A percentile compares a stretch with the other conserved stretches of the same genome.
Conservation (phyloP, 2,797 vertebrate genomes). For the Spea hammondii region DNA sequence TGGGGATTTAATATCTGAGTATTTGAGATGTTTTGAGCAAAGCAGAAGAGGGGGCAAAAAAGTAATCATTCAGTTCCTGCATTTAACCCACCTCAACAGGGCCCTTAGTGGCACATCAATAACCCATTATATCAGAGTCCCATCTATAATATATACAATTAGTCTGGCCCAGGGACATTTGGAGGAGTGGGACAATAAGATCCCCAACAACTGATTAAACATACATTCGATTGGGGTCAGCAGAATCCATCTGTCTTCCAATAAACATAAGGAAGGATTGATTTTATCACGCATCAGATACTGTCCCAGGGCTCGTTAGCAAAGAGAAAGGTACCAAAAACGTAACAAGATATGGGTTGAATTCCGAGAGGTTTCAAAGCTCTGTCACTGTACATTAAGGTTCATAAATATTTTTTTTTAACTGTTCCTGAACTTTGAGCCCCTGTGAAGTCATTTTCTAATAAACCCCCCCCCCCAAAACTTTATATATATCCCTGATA, state of each 20-base stretch:
- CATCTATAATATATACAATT: constrained; percentile 54
- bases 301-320: constrained; percentile 51
- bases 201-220: constrained; percentile 45
- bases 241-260: constrained; percentile 50
- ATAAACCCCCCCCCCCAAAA: too few relatives aligned
- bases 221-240: constrained; percentile 41
- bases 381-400: not conserved
- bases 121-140: constrained; percentile 49
- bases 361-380: not conserved
- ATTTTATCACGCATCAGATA: constrained; percentile 29
- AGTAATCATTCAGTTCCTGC: constrained; percentile 47
- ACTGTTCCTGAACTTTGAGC: not conserved
- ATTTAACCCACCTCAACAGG: constrained; percentile 51
- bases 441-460: too few relatives aligned
- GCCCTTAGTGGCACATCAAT: constrained; percentile 51
- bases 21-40: constrained; percentile 26
- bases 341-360: constrained; percentile 25
- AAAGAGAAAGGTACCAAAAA: constrained; percentile 26
- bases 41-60: constrained; percentile 17
- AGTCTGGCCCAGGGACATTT: constrained; percentile 43
- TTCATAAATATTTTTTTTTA: not conserved
- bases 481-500: too few relatives aligned
- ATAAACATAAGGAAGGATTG: constrained; percentile 24
- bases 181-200: constrained; percentile 15
- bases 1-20: constrained; percentile 21